Conservation (phyloP, 2,888 invertebrate genomes). For the Beris chalybata region DNA sequence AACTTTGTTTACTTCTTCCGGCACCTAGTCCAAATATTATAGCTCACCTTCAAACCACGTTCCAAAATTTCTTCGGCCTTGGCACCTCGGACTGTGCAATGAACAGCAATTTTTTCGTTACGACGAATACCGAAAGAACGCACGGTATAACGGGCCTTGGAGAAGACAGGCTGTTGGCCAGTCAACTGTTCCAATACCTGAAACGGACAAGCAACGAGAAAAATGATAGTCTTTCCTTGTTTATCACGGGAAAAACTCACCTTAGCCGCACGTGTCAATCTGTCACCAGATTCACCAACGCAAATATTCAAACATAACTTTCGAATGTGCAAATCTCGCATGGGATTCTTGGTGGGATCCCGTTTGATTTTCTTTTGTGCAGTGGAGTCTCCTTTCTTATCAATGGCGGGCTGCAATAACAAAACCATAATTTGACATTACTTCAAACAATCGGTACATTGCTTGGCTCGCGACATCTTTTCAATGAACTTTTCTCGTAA, state of each 20-base stretch:
- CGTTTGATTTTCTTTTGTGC: slow-evolving; percentile 64
- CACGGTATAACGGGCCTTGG: slow-evolving; percentile 99
- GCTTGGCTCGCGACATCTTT: slow-evolving; percentile 7
- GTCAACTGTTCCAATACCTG: slow-evolving; percentile 98
- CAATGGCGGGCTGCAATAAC: slow-evolving; percentile 59
- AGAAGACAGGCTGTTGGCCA: slow-evolving; percentile 98
- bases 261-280: slow-evolving; percentile 90
- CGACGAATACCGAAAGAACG: slow-evolving; percentile 98
- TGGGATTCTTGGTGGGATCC: slow-evolving; percentile 90
- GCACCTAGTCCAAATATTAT: slow-evolving; percentile 26
- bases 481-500: slow-evolving; percentile 6
- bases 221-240: slow-evolving; percentile 9
- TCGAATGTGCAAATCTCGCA: slow-evolving; percentile 96
- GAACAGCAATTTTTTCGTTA: slow-evolving; percentile 99
- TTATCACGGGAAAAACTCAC: slow-evolving; percentile 57
- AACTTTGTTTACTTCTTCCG: slow-evolving; percentile 1
- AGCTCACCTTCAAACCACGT: slow-evolving; percentile 89
- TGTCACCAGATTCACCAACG: slow-evolving; percentile 71
- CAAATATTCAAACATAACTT: slow-evolving; percentile 99
- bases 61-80: slow-evolving; percentile 99
- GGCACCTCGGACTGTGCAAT: slow-evolving; percentile 97
- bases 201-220: slow-evolving; percentile 28
- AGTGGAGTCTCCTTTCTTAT: slow-evolving; percentile 59
- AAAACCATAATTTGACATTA: slow-evolving; percentile 8
- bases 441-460: neutral